Percentiles rank a stretch among this genome's conserved stretches.
Conservation (phyloP, 2,888 invertebrate species). For the Papilio demoleus region DNA sequence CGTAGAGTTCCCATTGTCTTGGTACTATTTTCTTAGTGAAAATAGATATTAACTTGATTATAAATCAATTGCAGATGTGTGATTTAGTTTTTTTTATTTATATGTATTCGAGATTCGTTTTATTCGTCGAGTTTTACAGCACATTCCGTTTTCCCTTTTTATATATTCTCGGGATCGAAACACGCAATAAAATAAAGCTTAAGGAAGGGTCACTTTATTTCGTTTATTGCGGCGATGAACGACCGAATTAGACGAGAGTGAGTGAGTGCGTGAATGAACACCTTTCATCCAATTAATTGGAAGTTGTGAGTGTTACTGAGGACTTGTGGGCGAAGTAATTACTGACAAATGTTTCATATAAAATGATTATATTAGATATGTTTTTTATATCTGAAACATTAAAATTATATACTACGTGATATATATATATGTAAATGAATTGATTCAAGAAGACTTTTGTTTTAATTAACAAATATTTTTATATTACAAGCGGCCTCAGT, state of each 20-base stretch:
- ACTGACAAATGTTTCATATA: neutral
- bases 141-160: neutral
- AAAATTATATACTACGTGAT: too few relatives aligned
- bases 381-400: neutral
- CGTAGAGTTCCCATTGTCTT: too few relatives aligned
- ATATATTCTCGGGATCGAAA: neutral
- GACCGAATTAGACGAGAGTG: slow-evolving; percentile 23
- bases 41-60: too few relatives aligned
- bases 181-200: slow-evolving; percentile 17
- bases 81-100: too few relatives aligned
- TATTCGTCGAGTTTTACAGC: neutral
- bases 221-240: slow-evolving; percentile 26
- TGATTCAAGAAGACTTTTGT: too few relatives aligned
- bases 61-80: too few relatives aligned
- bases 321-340: neutral
- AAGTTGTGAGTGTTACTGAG: slow-evolving; percentile 12
- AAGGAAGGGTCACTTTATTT: slow-evolving; percentile 22
- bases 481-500: too few relatives aligned
- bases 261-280: slow-evolving; percentile 16
- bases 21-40: too few relatives aligned
- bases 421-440: too few relatives aligned
- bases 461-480: too few relatives aligned
- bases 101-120: too few relatives aligned
- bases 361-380: neutral
- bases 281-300: slow-evolving; percentile 20